Conservation (phyloP, 1,140 invertebrate genomes). For the Trissolcus basalis region DNA sequence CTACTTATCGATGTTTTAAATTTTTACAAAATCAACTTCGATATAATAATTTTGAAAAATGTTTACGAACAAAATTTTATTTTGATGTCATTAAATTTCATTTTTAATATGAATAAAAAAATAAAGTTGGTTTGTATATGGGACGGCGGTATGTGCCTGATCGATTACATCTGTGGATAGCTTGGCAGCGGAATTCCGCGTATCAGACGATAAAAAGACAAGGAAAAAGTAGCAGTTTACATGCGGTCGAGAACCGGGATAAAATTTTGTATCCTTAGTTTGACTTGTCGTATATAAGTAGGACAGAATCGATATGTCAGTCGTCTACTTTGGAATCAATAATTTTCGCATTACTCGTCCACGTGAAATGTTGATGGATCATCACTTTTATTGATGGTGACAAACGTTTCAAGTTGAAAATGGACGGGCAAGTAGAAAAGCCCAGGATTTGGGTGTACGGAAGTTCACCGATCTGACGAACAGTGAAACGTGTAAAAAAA, state of each 20-base stretch:
- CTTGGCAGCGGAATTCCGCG: slow-evolving; percentile 8
- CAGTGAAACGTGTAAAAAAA: no score
- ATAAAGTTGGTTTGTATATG: no score
- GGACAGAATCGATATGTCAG: slow-evolving; percentile 45
- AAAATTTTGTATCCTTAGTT: slow-evolving; percentile 44
- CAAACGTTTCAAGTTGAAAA: neutral
- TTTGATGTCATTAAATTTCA: no score
- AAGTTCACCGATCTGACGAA: no score
- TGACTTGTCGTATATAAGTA: slow-evolving; percentile 40
- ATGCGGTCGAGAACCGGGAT: slow-evolving; percentile 35
- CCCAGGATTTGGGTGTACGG: no score
- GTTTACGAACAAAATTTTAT: no score
- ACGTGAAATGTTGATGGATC: slow-evolving; percentile 16
- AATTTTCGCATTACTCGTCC: slow-evolving; percentile 11
- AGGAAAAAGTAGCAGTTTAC: slow-evolving; percentile 26
- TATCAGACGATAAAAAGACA: slow-evolving; percentile 28
- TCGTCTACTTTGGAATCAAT: slow-evolving; percentile 39
- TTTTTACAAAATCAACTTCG: neutral
- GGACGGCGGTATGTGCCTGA: no score
- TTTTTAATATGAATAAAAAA: no score
- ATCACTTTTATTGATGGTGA: slow-evolving; percentile 5
- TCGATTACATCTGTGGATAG: neutral
- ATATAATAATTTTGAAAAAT: neutral
- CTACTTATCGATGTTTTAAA: no score
- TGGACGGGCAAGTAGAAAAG: neutral